Base-by-base conservation (phyloP, 1,140 invertebrate species). In the Tetragonula clypearis region DNA sequence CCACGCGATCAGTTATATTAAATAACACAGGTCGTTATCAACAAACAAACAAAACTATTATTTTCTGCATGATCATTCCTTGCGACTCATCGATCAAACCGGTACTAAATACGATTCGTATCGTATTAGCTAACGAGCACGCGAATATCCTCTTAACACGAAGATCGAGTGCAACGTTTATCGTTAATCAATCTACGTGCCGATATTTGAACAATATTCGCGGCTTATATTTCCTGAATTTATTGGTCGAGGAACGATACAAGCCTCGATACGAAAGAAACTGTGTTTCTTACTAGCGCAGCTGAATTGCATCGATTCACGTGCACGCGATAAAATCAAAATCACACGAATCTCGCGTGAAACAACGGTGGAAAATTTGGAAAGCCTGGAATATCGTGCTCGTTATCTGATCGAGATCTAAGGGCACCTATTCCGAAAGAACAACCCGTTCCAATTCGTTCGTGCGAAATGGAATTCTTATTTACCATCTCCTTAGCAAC, bases 351-450 rank as follows among this genome's bases (percentile, higher is more conserved):
- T 17, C 9, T 21, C 30, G 30, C 21, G 21, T 23, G 9, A 55
- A 23, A 19, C 58, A 62, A 19, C 21, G 9, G 26, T n/a, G 65
- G 65, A 79, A 84, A 56, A 72, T 79, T 55, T 55, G 11, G 11
- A 79, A 79, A 79, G 2, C 19, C 9, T 17, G 5, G 23, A 58
- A 0, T 60, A 60, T 19, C 19, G n/a, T 53, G 76, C 17, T 15
- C 23, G 11, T n/a, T 79, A 79, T 84, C 77, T 55, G 30, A 69
- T 58, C 55, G 2, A 15, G 49, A 79, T 84, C 68, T 41, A 72
- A 53, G 41, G 35, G 23, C 14, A 66, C n/a, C 2, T 23, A 69
- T 69, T 56, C 11, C 6, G 41, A 49, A 49, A 49, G 14, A 35
- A 41, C 53, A 75, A 26, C 5, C 23, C n/a, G 58, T 14, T 30